Percentiles rank a stretch among this genome's conserved stretches.
Evolutionary conservation across 1,140 invertebrate species (phyloP).

Genomic region (Ditylenchus dipsaci): DNA sequence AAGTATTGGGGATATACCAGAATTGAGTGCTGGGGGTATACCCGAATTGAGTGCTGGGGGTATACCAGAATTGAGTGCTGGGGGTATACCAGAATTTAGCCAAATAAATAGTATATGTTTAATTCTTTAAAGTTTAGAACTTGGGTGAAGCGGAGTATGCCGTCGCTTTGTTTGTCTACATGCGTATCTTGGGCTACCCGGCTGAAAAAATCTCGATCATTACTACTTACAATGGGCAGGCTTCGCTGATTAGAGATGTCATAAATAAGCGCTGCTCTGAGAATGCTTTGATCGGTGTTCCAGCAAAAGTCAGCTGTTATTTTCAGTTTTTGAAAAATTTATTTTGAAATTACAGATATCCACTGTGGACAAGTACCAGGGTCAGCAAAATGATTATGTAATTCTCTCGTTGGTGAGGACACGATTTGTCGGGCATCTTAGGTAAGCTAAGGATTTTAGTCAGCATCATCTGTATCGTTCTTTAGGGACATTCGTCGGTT

Average conservation of each 20-base stretch:
- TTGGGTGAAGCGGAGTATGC: constrained; percentile 97
- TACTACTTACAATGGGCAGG: constrained; percentile 99
- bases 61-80: too few species aligned
- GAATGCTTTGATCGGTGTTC: constrained; percentile 91
- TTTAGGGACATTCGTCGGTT: constrained; percentile 84
- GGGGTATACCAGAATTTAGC: too few species aligned
- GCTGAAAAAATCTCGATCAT: constrained; percentile 94
- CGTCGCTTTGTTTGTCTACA: constrained; percentile 96
- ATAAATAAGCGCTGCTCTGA: constrained; percentile 85
- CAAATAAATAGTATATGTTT: constrained; percentile 15
- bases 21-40: too few species aligned
- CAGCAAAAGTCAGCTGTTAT: constrained; percentile 72
- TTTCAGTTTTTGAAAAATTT: neutral
- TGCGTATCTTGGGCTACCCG: constrained; percentile 92
- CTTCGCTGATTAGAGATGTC: constrained; percentile 91
- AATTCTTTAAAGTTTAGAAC: constrained; percentile 68
- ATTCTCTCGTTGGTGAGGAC: constrained; percentile 90
- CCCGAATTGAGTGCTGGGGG: too few species aligned
- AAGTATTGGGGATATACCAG: too few species aligned
- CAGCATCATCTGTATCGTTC: neutral
- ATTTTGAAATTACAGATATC: constrained; percentile 60
- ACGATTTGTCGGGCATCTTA: constrained; percentile 86
- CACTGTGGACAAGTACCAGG: constrained; percentile 98
- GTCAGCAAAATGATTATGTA: constrained; percentile 98
- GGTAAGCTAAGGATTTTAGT: constrained; percentile 48